Conservation (phyloP, 64 coral and sea anemone species). For the Cladopsammia gracilis region DNA sequence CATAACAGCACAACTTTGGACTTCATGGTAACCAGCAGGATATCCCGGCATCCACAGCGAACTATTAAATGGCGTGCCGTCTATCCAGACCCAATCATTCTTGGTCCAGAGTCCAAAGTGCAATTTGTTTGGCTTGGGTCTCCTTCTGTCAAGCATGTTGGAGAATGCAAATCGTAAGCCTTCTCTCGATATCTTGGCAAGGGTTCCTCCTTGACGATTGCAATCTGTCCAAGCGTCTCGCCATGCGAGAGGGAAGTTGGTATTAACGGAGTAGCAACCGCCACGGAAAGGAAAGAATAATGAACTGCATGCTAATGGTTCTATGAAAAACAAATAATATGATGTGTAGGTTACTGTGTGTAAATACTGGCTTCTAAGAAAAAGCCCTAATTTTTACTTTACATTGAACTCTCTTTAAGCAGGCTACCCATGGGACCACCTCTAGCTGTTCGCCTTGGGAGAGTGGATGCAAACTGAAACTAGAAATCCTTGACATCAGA, state of each 20-base stretch:
- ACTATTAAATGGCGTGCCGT: neutral
- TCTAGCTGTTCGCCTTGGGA: too few relatives aligned
- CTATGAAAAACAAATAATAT: neutral
- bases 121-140: neutral
- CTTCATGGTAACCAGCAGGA: conserved; percentile 7
- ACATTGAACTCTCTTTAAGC: too few relatives aligned
- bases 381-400: too few relatives aligned
- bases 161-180: neutral
- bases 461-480: too few relatives aligned
- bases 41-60: conserved; percentile 7
- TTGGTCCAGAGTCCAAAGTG: neutral
- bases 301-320: neutral
- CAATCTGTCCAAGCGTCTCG: neutral
- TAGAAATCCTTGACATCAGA: too few relatives aligned
- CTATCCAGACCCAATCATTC: conserved; percentile 7
- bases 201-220: neutral
- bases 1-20: neutral
- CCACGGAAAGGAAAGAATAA: neutral
- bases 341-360: too few relatives aligned
- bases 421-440: too few relatives aligned
- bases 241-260: neutral
- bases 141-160: neutral
- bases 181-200: conserved; percentile 15
- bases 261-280: conserved; percentile 3
- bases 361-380: too few relatives aligned